Percentiles rank a stretch among this genome's conserved stretches.
Evolutionary conservation across 2,113 vertebrate species (phyloP).

Genomic region (Stegastes partitus): DNA sequence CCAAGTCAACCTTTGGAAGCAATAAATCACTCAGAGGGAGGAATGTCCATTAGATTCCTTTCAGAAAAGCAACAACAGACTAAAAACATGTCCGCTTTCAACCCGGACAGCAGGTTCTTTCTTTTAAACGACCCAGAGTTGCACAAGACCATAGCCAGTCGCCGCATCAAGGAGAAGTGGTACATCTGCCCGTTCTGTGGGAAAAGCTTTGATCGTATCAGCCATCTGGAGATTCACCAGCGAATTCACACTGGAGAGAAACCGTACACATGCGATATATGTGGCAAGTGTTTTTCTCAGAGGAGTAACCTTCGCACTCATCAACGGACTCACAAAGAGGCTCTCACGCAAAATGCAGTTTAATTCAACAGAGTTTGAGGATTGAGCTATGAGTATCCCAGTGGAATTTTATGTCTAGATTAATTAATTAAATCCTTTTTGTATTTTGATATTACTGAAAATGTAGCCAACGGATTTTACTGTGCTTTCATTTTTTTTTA

Average conservation of each 20-base stretch:
- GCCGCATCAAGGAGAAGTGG: conserved; percentile 80
- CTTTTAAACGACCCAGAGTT: conserved; percentile 42
- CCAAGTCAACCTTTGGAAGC: conserved; percentile 45
- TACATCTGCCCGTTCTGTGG: conserved; percentile 86
- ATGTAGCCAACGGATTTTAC: conserved; percentile 51
- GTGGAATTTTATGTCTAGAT: conserved; percentile 19
- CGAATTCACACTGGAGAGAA: conserved; percentile 85
- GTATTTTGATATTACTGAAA: conserved; percentile 40
- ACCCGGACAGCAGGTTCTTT: conserved; percentile 51
- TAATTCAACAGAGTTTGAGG: conserved; percentile 11
- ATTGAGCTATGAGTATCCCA: neutral
- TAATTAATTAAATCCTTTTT: conserved; percentile 33
- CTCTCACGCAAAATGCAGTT: conserved; percentile 39
- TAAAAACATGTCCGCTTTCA: conserved; percentile 41
- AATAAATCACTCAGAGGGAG: conserved; percentile 35
- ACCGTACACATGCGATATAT: conserved; percentile 77
- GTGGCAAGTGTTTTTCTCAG: conserved; percentile 83
- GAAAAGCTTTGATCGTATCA: conserved; percentile 85
- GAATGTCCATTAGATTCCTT: conserved; percentile 40
- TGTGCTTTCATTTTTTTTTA: conserved; percentile 29
- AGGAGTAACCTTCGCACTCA: conserved; percentile 86
- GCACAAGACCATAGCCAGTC: conserved; percentile 48
- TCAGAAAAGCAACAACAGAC: conserved; percentile 48
- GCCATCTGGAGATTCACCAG: conserved; percentile 86
- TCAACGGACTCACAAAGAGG: conserved; percentile 80